Base-by-base conservation (phyloP, 2,797 vertebrate genomes). In the Podargus strigoides region DNA sequence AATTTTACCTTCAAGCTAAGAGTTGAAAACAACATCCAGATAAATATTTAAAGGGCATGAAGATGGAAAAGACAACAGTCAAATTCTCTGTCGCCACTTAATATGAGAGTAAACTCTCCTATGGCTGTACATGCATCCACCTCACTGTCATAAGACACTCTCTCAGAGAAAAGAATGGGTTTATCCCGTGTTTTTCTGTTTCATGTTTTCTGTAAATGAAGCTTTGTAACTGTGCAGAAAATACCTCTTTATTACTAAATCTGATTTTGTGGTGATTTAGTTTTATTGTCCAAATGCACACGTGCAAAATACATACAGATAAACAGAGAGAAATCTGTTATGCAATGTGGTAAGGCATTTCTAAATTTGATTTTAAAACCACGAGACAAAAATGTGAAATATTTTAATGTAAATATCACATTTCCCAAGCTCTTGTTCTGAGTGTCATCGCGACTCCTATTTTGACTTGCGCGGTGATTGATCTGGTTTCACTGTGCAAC, bases 391-490 rank as follows among this genome's bases (percentile, higher is more conserved):
- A 97, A 98, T 93, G 59, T 85, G 75, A 97, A 96, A 92, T 93
- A 97, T 97, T 98, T 98, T 93, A 96, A 93, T 94, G 93, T 89
- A 97, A 97, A 97, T 96, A 96, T 96, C 96, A 94, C 59, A 92
- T 97, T 98, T 97, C 97, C 97, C 90, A 96, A 97, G 93, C 90
- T 93, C 94, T 92, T 89, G 87, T 96, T 96, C 94, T 78, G 92
- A 94, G 90, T 96, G 86, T 96, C 96, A 95, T 93, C 89, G 24
- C 2, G 14, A 87, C 89, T 92, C 95, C 93, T 95, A 96, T 89
- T 96, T 92, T 96, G 91, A 77, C 88, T 97, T 39, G 15, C 62
- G 72, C 96, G 93, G 93, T 95, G 96, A 97, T 96, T 97, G 96
- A 95, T 97, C 96, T 90, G 73, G 85, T 97, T 97, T 97, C 94